phyloP scores from a whole-genome alignment of 1,140 invertebrate genomes.

The Panagrolaimus sp. region DNA sequence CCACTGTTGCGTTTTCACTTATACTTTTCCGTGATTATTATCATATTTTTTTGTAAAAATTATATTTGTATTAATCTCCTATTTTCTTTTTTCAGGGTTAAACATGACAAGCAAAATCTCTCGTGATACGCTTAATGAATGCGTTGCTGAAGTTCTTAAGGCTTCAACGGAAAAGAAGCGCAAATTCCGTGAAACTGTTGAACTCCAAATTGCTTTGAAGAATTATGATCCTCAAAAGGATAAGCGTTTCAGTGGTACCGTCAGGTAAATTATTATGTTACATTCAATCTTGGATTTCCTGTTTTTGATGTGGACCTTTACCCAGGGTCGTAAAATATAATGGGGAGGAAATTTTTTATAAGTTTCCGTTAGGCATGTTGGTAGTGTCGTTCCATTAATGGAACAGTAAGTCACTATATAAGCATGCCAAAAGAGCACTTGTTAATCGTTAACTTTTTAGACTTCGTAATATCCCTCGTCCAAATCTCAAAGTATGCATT shows the following conservation, averaged over 20 bases:
- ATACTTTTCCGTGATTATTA: not conserved
- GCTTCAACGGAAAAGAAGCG: constrained; percentile 75
- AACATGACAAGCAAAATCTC: constrained; percentile 73
- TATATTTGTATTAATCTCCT: not conserved
- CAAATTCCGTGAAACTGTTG: constrained; percentile 92
- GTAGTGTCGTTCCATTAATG: constrained; percentile 11
- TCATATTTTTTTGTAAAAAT: not conserved
- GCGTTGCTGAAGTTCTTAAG: constrained; percentile 77
- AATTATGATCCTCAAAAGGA: constrained; percentile 99
- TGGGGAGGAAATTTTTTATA: constrained; percentile 70
- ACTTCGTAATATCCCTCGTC: constrained; percentile 90
- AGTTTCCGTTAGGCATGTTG: constrained; percentile 21
- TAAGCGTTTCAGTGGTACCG: constrained; percentile 99
- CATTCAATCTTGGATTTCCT: constrained; percentile 11
- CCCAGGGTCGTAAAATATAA: constrained; percentile 94
- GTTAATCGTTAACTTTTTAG: constrained; percentile 65
- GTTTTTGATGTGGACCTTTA: constrained; percentile 71
- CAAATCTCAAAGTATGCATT: constrained; percentile 96
- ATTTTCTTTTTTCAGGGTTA: constrained; percentile 38
- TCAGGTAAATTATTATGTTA: constrained; percentile 78
- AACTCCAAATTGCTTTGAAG: constrained; percentile 99
- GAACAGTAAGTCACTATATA: constrained; percentile 17
- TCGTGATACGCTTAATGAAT: constrained; percentile 89
- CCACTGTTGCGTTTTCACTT: not conserved
- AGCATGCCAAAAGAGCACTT: constrained; percentile 37